Conservation (phyloP, 2,113 vertebrate genomes). For the Bagarius yarrelli region DNA sequence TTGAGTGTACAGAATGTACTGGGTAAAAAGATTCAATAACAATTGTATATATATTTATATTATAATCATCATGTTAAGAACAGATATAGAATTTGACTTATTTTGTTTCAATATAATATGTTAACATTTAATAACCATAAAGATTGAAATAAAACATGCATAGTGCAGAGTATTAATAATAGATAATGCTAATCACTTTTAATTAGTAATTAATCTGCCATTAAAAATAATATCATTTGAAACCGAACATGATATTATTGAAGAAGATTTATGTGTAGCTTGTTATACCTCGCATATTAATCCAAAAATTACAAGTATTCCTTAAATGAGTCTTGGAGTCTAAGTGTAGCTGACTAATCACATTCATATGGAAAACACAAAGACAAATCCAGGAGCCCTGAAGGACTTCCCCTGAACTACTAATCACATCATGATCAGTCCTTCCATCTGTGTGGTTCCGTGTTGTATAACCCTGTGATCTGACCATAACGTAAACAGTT, state of each 20-base stretch:
- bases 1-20: too few relatives aligned
- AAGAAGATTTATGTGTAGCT: background rate
- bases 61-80: background rate
- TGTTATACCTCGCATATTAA: background rate
- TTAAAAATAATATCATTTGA: too few relatives aligned
- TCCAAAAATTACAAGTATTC: background rate
- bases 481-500: conserved; percentile 32
- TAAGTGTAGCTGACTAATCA: conserved; percentile 30
- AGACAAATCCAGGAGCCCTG: conserved; percentile 6
- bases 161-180: background rate
- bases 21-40: too few relatives aligned
- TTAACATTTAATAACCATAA: background rate
- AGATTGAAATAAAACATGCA: background rate
- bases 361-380: conserved; percentile 21
- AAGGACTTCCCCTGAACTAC: conserved; percentile 16
- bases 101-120: background rate
- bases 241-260: background rate
- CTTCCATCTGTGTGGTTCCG: conserved; percentile 12
- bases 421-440: conserved; percentile 37
- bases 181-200: background rate
- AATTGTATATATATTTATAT: background rate
- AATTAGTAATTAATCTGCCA: too few relatives aligned
- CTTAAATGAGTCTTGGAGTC: conserved; percentile 1
- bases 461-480: conserved; percentile 11
- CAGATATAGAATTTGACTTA: background rate